Base-by-base conservation (phyloP, 2,113 vertebrate genomes). In the Todiramphus saurophagus region DNA sequence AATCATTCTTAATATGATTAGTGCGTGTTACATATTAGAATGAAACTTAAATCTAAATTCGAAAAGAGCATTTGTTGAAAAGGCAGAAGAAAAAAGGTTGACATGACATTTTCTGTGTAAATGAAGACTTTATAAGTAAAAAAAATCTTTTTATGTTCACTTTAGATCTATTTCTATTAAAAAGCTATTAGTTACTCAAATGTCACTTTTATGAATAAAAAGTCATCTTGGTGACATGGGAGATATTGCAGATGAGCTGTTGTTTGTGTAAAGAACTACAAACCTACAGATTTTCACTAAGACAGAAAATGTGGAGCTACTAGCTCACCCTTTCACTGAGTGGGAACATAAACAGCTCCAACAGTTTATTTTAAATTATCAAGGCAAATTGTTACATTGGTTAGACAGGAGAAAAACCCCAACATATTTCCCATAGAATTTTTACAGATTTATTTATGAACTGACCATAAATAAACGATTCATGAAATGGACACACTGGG, bases 61-160 rank as follows among this genome's bases (percentile, higher is more conserved):
- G 93, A 95, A 97, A 97, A 96, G 88, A 94, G 73, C 95, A 93
- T 88, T 97, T 95, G 66, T 96, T 0, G 24, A 89, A 94, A 96
- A 96, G 56, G 44, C 58, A 93, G 85, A 89, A 94, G 75, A 74
- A 95, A 96, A 97, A 97, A 89, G 53, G 43, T 93, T 95, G 94
- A 92, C 91, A 60, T 94, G 80, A 89, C 56, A 97, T 87, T 97
- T 93, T 96, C 95, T 74, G 59, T 75, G 94, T 84, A 96, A 77
- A 55, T 35, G 68, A 90, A 79, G 74, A 87, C 43, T 96, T 79
- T 27, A 76, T 86, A 62, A 53, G 44, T 94, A 97, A 93, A 56
- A 56, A 75, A 67, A 64, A 44, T 13, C 7, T 91, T 68, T 94
- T 91, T 64, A 84, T 73, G 74, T 86, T 97, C 27, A 93, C 93